Evolutionary conservation across 2,888 invertebrate species (phyloP).

Genomic region (Agonopterix subpropinquella): DNA sequence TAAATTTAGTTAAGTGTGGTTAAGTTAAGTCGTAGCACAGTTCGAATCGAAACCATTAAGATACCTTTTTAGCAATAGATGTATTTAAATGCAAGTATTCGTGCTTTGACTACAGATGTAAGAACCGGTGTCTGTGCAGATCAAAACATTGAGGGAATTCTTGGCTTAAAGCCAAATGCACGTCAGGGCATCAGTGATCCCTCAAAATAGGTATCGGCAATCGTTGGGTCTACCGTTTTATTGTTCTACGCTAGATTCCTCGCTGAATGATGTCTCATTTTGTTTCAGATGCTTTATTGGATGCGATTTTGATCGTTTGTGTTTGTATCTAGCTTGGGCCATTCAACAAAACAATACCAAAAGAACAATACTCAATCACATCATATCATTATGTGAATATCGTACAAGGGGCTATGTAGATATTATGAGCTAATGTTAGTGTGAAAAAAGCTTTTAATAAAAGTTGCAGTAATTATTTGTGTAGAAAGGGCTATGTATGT

Average conservation of each 20-base stretch:
- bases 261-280: conserved; percentile 11
- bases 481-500: too few relatives aligned
- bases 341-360: too few relatives aligned
- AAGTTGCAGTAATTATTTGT: too few relatives aligned
- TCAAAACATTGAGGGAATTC: conserved; percentile 32
- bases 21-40: too few relatives aligned
- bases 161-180: conserved; percentile 39
- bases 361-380: too few relatives aligned
- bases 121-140: conserved; percentile 20
- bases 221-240: conserved; percentile 25
- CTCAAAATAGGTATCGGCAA: conserved; percentile 41
- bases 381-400: too few relatives aligned
- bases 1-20: too few relatives aligned
- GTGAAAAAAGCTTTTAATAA: too few relatives aligned
- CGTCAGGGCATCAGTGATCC: conserved; percentile 16
- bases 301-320: not conserved
- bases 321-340: not conserved
- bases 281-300: not conserved
- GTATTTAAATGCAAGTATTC: not conserved
- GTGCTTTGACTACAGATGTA: conserved; percentile 2
- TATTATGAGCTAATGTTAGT: too few relatives aligned
- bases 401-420: too few relatives aligned
- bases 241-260: conserved; percentile 23
- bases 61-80: too few relatives aligned
- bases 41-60: too few relatives aligned